Evolutionary conservation across 2,888 invertebrate species (phyloP), one percentile per base, ranked within the genome.

Genomic region (Agrotis clavis): DNA sequence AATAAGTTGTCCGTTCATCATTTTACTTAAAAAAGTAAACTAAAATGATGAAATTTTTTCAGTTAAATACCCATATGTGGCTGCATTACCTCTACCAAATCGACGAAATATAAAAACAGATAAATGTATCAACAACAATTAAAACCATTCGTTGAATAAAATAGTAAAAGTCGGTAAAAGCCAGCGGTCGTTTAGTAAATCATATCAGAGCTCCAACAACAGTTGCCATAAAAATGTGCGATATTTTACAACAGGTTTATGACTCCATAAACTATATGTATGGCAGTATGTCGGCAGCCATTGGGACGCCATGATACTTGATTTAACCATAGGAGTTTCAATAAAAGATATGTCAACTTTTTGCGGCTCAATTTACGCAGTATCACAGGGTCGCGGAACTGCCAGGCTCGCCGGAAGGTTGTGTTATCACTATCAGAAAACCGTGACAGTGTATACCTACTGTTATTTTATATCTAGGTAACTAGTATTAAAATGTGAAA

Each of bases 241-340:
- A 69, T 71, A 81, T 79, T 84, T 77, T 70, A 68, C 79, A 79
- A 59, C 78, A 77, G 71, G 73, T 85, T 81, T 85, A 77, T 65
- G 66, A n/a, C 41, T 5, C 71, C 60, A 81, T 84, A 84, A 84
- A 84, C 60, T 59, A 59, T 63, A 60, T 16, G n/a, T n/a, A 25
- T 14, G 19, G n/a, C 57, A 18, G 21, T 48, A 68, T 77, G 76
- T 66, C 25, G 63, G 74, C 11, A 25, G 75, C 71, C 70, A 60
- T 75, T 51, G 13, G n/a, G 70, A 45, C 66, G 66, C 59, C 71
- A 41, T 53, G 19, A n/a, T 48, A 45, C 68, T 57, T 67, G 35
- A 25, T 18, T 45, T 41, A 56, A 56, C 50, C 9, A 61, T 41
- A 16, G 13, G 0, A 2, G 1, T 50, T 56, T 54, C 16, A 14